Conservation (phyloP, 2,888 invertebrate species). For the Cataglyphis albicans region DNA sequence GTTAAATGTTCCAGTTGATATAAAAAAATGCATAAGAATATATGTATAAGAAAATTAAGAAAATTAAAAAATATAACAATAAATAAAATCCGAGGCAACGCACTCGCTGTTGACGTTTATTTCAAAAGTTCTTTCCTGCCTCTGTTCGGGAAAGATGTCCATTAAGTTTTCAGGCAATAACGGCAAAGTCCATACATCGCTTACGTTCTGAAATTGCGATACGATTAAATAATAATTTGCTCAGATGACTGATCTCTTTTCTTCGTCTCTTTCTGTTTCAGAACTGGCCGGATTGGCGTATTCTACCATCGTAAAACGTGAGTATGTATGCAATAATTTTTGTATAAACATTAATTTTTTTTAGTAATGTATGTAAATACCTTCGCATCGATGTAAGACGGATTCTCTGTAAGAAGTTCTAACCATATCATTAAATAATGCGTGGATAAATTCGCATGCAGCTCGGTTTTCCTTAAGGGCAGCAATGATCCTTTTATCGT, state of each 20-base stretch:
- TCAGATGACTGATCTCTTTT: neutral
- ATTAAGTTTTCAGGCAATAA: conserved; percentile 88
- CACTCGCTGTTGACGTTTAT: conserved; percentile 79
- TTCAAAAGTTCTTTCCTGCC: conserved; percentile 85
- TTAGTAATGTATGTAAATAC: neutral
- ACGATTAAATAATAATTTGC: neutral
- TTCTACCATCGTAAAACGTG: neutral
- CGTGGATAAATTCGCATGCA: conserved; percentile 86
- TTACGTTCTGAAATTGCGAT: conserved; percentile 85
- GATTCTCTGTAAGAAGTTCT: conserved; percentile 82
- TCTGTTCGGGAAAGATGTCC: conserved; percentile 88
- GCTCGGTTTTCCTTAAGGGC: conserved; percentile 83
- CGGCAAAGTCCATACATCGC: conserved; percentile 88
- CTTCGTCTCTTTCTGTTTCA: conserved; percentile 26
- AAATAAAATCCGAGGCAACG: conserved; percentile 35
- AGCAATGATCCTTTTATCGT: conserved; percentile 89
- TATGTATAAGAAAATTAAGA: neutral
- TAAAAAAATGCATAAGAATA: neutral
- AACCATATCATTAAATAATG: conserved; percentile 87
- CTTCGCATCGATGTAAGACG: neutral
- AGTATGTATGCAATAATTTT: conserved; percentile 23
- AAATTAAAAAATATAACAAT: neutral
- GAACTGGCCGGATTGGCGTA: neutral
- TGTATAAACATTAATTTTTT: neutral
- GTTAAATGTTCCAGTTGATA: neutral